Percentiles rank a stretch among this genome's conserved stretches.
phyloP scores from a whole-genome alignment of 2,797 vertebrate species.

The Meda fulgida region DNA sequence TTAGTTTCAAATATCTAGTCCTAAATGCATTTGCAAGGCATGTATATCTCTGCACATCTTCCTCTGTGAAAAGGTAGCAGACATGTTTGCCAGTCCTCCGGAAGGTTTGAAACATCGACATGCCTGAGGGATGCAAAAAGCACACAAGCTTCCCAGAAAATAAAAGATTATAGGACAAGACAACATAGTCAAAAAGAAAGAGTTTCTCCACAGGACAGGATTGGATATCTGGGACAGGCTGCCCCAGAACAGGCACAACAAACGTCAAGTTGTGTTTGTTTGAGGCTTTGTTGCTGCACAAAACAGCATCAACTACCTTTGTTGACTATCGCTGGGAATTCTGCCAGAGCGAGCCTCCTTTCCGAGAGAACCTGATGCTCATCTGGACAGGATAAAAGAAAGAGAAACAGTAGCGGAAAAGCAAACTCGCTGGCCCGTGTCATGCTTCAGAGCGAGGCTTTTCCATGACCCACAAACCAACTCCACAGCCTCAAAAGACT shows the following conservation, averaged over 20 bases:
- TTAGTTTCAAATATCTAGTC: not conserved
- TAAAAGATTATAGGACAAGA: constrained; percentile 39
- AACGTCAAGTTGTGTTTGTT: constrained; percentile 37
- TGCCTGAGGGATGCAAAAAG: constrained; percentile 16
- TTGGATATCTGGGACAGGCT: constrained; percentile 34
- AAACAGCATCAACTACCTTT: constrained; percentile 32
- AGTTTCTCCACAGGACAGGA: constrained; percentile 32
- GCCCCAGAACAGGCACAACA: constrained; percentile 30
- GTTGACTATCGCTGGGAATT: constrained; percentile 27
- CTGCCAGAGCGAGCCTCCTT: constrained; percentile 5
- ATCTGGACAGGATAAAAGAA: constrained; percentile 20
- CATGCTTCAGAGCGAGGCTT: not conserved
- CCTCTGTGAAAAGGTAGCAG: not conserved
- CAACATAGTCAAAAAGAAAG: constrained; percentile 16
- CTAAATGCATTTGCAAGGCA: not conserved
- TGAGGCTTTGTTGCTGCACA: constrained; percentile 6
- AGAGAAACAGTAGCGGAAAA: not conserved
- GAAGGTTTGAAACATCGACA: constrained; percentile 4
- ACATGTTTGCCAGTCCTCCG: not conserved
- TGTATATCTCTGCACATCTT: not conserved
- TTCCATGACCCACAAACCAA: constrained; percentile 30
- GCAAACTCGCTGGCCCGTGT: not conserved
- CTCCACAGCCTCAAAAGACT: not conserved
- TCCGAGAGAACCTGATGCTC: constrained; percentile 13
- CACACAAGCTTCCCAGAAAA: constrained; percentile 9